phyloP scores from a whole-genome alignment of 2,113 vertebrate species.

The Silurus meridionalis region DNA sequence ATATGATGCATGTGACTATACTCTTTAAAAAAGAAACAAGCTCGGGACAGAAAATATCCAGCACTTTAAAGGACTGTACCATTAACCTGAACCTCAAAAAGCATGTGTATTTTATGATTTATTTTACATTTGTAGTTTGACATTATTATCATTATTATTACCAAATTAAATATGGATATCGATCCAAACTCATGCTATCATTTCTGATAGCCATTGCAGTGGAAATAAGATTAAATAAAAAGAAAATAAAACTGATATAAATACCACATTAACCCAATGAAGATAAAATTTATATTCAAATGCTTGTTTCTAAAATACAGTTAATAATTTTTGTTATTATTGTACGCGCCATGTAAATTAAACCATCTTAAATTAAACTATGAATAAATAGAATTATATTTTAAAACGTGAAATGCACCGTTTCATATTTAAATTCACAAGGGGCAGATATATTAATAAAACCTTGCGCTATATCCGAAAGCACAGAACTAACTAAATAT shows the following conservation, averaged over 20 bases:
- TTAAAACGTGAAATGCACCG: neutral
- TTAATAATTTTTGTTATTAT: too few relatives aligned
- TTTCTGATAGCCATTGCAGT: neutral
- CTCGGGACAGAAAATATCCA: conserved; percentile 26
- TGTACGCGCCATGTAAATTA: neutral
- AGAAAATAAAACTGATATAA: neutral
- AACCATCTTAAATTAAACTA: neutral
- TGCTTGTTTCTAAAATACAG: neutral
- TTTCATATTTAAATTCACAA: neutral
- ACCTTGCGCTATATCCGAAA: neutral
- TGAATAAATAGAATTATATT: neutral
- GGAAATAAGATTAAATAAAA: neutral
- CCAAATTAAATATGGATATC: neutral
- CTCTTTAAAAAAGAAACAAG: conserved; percentile 73
- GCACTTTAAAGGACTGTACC: conserved; percentile 25
- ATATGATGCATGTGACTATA: conserved; percentile 76
- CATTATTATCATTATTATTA: too few relatives aligned
- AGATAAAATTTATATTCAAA: neutral
- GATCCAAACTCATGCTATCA: too few relatives aligned
- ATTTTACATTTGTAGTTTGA: neutral
- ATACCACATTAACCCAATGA: neutral
- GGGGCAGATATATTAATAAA: neutral
- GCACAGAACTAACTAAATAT: neutral
- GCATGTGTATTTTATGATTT: neutral
- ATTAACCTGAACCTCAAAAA: neutral